Base-by-base conservation (phyloP, 1,140 invertebrate species). In the Heliconius himera region DNA sequence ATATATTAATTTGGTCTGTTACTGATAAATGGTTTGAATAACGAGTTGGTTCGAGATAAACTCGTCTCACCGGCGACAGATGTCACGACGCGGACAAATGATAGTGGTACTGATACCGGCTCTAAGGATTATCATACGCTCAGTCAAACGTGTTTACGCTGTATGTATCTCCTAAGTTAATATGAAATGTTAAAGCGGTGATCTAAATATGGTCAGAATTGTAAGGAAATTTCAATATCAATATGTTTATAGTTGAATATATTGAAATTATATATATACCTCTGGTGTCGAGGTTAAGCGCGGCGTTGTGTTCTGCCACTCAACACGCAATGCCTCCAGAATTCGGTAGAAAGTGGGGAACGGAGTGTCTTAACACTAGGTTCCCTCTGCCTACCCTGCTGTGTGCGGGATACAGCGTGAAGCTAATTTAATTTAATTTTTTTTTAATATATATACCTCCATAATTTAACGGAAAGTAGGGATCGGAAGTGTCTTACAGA, bases 11-110 rank as follows among this genome's bases (percentile, higher is more conserved):
- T 60, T 49, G 54, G 56, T 76, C 73, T 66, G 77, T 78, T 46
- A 78, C 60, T 70, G 70, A 80, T 80, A 80, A 82, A 51, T 77
- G 85, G 71, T 87, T 84, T 87, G 87, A 90, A 88, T 90, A 91
- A 90, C 86, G 90, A 89, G 83, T 79, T 81, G 78, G 78, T 82
- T 77, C 78, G 83, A 87, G 88, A 91, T 90, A 90, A 88, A 90
- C 89, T 89, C 88, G 89, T 91, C 90, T 80, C 80, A 70, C 18
- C 72, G 86, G 78, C 85, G 88, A 91, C 89, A 88, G 87, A 90
- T 89, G 89, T 90, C 90, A 90, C 72, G 85, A 87, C 82, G 83
- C 74, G 83, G 89, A 91, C 89, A 90, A 91, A 91, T 91, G 88
- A 90, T 90, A 89, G 85, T 82, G 84, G 78, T 84, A 83, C 83